A percentile compares a stretch with the other conserved stretches of the same genome.
phyloP scores from a whole-genome alignment of 2,888 invertebrate genomes.

The Phyllotreta cruciferae region DNA sequence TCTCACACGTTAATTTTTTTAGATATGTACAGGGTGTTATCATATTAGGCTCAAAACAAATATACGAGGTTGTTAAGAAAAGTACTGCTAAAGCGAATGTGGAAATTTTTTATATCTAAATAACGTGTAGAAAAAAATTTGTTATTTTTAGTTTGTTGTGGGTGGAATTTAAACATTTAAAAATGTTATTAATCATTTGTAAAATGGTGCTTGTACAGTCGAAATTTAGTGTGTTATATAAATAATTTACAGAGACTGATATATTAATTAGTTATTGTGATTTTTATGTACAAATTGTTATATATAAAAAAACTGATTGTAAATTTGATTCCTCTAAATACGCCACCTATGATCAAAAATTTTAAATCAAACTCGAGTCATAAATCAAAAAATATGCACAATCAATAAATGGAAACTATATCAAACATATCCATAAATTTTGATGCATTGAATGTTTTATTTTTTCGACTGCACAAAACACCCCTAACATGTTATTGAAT shows the following conservation, averaged over 20 bases:
- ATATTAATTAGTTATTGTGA: no score
- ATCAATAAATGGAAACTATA: constrained; percentile 27
- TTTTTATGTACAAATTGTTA: no score
- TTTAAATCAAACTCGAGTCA: neutral
- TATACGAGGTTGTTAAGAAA: neutral
- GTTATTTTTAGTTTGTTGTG: neutral
- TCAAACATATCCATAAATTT: constrained; percentile 36
- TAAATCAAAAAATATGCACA: constrained; percentile 32
- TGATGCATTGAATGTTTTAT: constrained; percentile 16
- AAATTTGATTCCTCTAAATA: no score
- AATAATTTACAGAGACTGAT: no score
- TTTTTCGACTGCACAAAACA: constrained; percentile 32
- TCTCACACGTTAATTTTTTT: neutral
- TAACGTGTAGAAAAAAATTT: neutral
- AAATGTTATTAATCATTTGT: neutral
- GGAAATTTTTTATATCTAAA: constrained; percentile 8
- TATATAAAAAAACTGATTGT: no score
- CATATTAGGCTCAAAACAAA: constrained; percentile 2
- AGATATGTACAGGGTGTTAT: constrained; percentile 1
- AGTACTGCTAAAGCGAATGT: neutral
- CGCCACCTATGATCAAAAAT: no score
- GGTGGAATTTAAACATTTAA: neutral
- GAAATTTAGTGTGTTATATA: neutral
- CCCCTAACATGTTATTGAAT: constrained; percentile 31
- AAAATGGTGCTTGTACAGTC: constrained; percentile 23